Base-by-base conservation (phyloP, 2,797 vertebrate genomes). In the Acanthopagrus latus region DNA sequence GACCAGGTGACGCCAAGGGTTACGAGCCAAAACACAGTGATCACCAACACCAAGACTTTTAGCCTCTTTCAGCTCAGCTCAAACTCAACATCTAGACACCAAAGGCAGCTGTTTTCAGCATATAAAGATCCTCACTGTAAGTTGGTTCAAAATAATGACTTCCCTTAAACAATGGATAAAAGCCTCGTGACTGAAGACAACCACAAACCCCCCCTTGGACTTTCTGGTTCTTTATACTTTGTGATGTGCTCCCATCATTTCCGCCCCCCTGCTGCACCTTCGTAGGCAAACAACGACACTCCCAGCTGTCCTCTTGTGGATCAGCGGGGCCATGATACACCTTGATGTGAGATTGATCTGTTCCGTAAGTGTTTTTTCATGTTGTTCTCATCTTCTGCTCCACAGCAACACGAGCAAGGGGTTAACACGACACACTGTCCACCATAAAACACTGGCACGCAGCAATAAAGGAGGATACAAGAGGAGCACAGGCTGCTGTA, bases 371-470 rank as follows among this genome's bases (percentile, higher is more conserved):
- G 44, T 52, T 11, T 54, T 1, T 16, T 48, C 10, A 48, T 55
- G 5, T 51, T 69, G 57, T 68, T 79, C 73, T 52, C 13, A n/a
- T 72, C n/a, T 69, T 64, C 16, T 74, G 43, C 54, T 52, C 20
- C 70, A 67, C 10, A 11, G 27, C 44, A 44, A 48, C 58, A 44
- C 38, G n/a, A 44, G n/a, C 38, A 17, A 3, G 3, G 12, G 29
- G n/a, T 54, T 51, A 57, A 64, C 33, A 7, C 18, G 43, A 52
- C 33, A 7, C 29, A 50, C 54, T 69, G 44, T 57, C 48, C 58
- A 65, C 44, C 18, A 48, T 46, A 60, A 75, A 86, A 67, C 46
- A 7, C 48, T 38, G 27, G 27, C 52, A 66, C 14, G 33, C 23
- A 41, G 71, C 60, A 48, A 27, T 77, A 63, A 76, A 85, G 59